phyloP scores from a whole-genome alignment of 2,888 invertebrate species.

The Branchellion lobata region DNA sequence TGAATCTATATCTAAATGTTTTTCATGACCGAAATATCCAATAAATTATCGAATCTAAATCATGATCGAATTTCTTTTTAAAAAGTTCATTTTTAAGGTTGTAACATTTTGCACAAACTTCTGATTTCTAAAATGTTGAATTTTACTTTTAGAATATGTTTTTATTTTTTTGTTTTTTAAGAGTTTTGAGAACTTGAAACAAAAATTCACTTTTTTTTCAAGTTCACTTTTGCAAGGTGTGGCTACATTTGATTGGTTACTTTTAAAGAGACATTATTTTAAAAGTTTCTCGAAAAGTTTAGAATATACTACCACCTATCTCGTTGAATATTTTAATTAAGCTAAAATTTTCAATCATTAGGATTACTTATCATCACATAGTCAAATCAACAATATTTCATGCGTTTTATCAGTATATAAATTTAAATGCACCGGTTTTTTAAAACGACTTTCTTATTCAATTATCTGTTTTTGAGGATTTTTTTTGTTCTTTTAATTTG shows the following conservation, averaged over 20 bases:
- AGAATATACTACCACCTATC: too few relatives aligned
- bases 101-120: not conserved
- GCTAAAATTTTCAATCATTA: not conserved
- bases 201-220: too few relatives aligned
- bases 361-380: not conserved
- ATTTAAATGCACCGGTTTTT: too few relatives aligned
- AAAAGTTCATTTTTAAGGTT: not conserved
- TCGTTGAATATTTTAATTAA: too few relatives aligned
- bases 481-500: too few relatives aligned
- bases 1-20: too few relatives aligned
- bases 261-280: not conserved
- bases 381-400: not conserved
- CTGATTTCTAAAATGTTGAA: not conserved
- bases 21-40: too few relatives aligned
- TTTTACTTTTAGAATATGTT: not conserved
- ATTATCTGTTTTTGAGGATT: too few relatives aligned
- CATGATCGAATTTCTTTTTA: not conserved
- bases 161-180: not conserved
- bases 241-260: not conserved
- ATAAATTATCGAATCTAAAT: not conserved
- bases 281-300: too few relatives aligned
- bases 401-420: too few relatives aligned
- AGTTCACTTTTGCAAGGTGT: constrained; percentile 5
- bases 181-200: not conserved
- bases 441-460: too few relatives aligned